Base-by-base conservation (phyloP, 2,113 vertebrate species). In the Aptenodytes patagonicus region DNA sequence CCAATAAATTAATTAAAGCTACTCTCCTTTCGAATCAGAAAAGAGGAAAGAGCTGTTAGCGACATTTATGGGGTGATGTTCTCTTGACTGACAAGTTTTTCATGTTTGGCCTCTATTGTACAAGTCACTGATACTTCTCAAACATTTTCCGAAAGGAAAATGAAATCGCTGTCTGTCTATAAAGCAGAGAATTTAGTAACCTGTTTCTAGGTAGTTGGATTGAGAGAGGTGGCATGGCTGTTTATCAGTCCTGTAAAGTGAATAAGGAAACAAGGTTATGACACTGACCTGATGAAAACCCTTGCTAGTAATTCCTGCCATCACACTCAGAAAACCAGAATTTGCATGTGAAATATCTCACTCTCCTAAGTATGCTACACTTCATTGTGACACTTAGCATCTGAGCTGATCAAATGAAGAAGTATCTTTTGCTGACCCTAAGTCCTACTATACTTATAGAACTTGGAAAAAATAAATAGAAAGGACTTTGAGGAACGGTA, bases 1-100 rank as follows among this genome's bases (percentile, higher is more conserved):
- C 77, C 75, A 94, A 95, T 96, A 97, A 97, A 97, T 94, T 97
- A 89, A 97, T 95, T 91, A 97, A 91, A 87, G 44, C 57, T 82
- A 83, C n/a, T 87, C 80, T 82, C 77, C 54, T 95, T 96, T 95
- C 4, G 2, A 95, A 95, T 93, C 36, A 88, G 90, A 80, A 93
- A 90, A 92, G 89, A 96, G 94, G 84, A 96, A 90, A 79, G 83
- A 97, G 87, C 75, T 93, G 83, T 83, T 93, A 90, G 52, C 55
- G 34, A 71, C 87, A 40, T 97, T 97, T 98, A 96, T 82, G 72
- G 95, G 88, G 89, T 96, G 89, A 90, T 0, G 3, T 52, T 93
- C 51, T 51, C 86, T 73, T 96, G 85, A 93, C 55, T 90, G 80
- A 93, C 95, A 97, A 98, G 98, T 97, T 98, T 96, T 98, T 97